Conservation (phyloP, 2,797 vertebrate species). For the Microhierax caerulescens region DNA sequence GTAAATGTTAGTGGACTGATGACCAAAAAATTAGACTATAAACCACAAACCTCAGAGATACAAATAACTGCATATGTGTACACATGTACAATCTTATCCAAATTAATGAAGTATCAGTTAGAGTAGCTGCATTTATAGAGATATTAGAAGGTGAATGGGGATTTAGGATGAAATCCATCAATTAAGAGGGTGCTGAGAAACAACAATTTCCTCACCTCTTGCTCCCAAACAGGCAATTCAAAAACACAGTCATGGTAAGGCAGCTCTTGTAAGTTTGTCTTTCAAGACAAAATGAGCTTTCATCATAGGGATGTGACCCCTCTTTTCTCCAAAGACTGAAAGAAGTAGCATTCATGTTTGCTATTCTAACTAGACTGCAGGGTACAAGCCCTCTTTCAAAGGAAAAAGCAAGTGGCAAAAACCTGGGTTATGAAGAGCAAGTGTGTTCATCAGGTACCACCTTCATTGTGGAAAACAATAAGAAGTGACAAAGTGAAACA, state of each 20-base stretch:
- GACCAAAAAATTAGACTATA: not conserved
- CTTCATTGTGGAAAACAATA: not conserved
- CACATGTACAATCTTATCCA: not conserved
- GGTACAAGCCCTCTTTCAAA: not conserved
- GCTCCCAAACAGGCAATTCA: not conserved
- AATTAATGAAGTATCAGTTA: not conserved
- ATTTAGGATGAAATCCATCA: not conserved
- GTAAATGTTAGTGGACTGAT: not conserved
- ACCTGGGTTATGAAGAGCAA: not conserved
- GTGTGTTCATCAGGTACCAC: not conserved
- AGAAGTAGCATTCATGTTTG: not conserved
- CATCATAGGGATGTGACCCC: fast-evolving
- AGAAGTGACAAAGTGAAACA: not conserved
- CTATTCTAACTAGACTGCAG: not conserved
- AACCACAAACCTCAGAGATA: not conserved
- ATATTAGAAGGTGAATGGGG: not conserved
- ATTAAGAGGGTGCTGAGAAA: not conserved
- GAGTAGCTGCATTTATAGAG: not conserved
- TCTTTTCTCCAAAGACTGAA: not conserved
- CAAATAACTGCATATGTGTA: not conserved
- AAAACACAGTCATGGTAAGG: not conserved
- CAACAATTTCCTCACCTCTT: not conserved
- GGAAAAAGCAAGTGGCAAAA: not conserved
- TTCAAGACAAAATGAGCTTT: too few species aligned
- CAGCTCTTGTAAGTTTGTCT: not conserved